Percentiles rank a stretch among this genome's conserved stretches.
Conservation (phyloP, 1,140 invertebrate species). For the Ctenoplectra terminalis region DNA sequence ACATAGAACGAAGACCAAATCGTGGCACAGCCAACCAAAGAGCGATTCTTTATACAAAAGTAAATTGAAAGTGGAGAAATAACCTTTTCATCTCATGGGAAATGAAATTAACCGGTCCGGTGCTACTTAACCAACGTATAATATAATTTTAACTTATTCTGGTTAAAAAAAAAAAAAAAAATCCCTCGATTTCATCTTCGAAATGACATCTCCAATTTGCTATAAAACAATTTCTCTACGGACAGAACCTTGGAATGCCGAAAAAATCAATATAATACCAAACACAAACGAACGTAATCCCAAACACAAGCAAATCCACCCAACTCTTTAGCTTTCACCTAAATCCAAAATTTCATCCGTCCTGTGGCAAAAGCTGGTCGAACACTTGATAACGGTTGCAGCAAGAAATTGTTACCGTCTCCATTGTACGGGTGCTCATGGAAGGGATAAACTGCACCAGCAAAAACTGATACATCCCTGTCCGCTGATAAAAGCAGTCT, state of each 20-base stretch:
- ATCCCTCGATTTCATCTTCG: too few relatives aligned
- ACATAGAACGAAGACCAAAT: background rate
- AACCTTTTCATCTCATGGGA: background rate
- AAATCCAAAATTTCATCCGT: background rate
- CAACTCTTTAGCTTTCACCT: background rate
- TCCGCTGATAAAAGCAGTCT: slow-evolving; percentile 51
- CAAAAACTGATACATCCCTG: slow-evolving; percentile 62
- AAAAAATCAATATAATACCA: background rate
- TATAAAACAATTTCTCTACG: too few relatives aligned
- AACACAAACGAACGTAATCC: background rate
- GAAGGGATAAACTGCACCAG: slow-evolving; percentile 51
- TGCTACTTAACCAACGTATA: too few relatives aligned
- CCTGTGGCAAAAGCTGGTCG: background rate
- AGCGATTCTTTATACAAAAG: background rate
- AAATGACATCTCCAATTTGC: too few relatives aligned
- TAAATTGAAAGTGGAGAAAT: background rate
- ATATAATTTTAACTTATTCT: too few relatives aligned
- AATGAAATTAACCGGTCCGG: too few relatives aligned
- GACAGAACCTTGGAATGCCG: too few relatives aligned
- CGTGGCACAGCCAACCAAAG: background rate
- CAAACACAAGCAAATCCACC: slow-evolving; percentile 1
- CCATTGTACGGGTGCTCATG: slow-evolving; percentile 12
- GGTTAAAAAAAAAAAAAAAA: too few relatives aligned
- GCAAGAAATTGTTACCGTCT: slow-evolving; percentile 41
- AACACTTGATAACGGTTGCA: slow-evolving; percentile 19